These are phyloP conservation scores for Cisticola juncidis DNA, from an alignment of 2,113 vertebrate species.

Conservation along the genomic window DNA sequence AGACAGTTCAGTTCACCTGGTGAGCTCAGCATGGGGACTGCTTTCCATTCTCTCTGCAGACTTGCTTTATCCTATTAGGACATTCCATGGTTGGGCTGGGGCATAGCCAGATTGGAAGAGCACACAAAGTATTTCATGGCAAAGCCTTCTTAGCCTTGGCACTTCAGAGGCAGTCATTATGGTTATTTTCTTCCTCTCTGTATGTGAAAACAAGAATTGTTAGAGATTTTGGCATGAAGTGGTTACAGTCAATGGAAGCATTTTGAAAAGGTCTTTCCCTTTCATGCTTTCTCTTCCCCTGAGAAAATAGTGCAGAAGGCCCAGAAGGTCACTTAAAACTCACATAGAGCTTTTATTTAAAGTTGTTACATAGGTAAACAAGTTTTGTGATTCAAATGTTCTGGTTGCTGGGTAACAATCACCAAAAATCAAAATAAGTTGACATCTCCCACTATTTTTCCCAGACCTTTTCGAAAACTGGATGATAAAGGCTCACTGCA, in stretches of 20 bases:
- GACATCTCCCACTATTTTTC: background rate
- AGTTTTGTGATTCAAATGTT: background rate
- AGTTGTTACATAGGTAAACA: background rate
- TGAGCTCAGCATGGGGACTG: background rate
- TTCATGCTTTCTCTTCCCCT: background rate
- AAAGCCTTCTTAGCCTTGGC: background rate
- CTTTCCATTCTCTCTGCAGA: background rate
- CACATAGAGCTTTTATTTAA: background rate
- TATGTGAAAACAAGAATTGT: background rate
- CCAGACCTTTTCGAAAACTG: slow-evolving; percentile 80
- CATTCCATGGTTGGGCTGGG: background rate
- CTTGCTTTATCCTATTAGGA: background rate
- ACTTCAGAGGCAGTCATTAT: background rate
- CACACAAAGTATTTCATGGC: background rate
- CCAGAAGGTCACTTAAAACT: background rate
- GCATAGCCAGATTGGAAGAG: background rate
- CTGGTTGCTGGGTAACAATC: background rate
- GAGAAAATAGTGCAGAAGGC: background rate
- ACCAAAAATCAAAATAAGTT: background rate
- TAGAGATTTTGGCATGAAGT: background rate
- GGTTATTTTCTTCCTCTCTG: background rate
- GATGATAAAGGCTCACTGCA: slow-evolving; percentile 80
- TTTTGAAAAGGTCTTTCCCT: background rate
- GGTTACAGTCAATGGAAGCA: background rate
- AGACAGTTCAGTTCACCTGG: background rate